Evolutionary conservation across 2,113 vertebrate species (phyloP), one percentile per base, ranked within the genome.

Genomic region (rat (Rattus norvegicus)): DNA sequence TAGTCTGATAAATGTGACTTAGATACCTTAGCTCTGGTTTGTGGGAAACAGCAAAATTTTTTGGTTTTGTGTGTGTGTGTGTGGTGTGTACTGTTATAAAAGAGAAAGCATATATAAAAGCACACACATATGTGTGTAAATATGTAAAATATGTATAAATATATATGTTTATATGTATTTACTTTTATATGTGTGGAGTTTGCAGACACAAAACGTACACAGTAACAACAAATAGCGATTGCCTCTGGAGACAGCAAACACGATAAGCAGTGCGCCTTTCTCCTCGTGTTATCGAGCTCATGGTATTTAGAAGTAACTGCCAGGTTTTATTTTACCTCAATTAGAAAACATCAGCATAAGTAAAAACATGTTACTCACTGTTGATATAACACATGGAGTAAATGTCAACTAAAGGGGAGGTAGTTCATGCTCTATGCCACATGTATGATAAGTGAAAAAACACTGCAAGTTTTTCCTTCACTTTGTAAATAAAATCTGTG

Each of bases 1-100:
- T 16, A 83, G 43, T 89, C 63, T 97, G 95, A 97, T 94, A 97
- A 97, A 96, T 97, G 86, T 87, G 77, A 95, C 89, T 97, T 93
- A 93, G 95, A 72, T 97, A 97, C 95, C 95, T 97, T 95, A 93
- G 73, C 94, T 96, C 86, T 97, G 88, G 93, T 96, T 98, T 96
- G 95, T 26, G 93, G 96, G 61, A 91, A 97, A 96, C 39, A 92
- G 88, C 17, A 81, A 63, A 56, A 86, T 96, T 97, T 97, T 92
- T 81, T 96, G 95, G 92, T 96, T 97, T 88, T 97, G 95, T 95
- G 43, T 43, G 43, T 43, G 43, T 43, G 43, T 43, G 43, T 43
- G 43, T 43, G 43, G 43, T 47, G 69, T 91, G 26, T 52, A 77
- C 83, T 96, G 36, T 28, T 92, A 93, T 36, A 92, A 84, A 92